Base-by-base conservation (phyloP, 2,797 vertebrate species). In the Ctenochaetus hawaiiensis region DNA sequence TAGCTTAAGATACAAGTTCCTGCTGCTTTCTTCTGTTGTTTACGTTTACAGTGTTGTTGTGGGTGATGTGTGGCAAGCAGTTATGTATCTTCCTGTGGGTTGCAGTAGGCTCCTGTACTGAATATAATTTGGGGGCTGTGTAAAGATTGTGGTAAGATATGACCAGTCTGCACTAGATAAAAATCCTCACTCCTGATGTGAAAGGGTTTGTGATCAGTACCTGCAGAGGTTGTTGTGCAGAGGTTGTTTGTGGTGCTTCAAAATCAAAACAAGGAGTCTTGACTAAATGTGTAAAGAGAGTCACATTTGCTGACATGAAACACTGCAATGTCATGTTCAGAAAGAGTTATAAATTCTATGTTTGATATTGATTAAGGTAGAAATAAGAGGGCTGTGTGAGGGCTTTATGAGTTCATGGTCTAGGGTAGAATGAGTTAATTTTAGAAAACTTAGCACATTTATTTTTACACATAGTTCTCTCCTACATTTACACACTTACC, bases 21-120 rank as follows among this genome's bases (percentile, higher is more conserved):
- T 81, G 49, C 59, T 53, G 49, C 34, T 77, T 76, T 39, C 48
- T 60, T 73, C 13, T 61, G 58, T 66, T 82, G 83, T 83, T 84
- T 88, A 82, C 82, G 67, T 75, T 67, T 45, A 66, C 23, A 14
- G 3, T 84, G 74, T 58, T 75, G 23, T 52, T 71, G 67, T 78
- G 65, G 75, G 77, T 23, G 18, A 49, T 57, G 1, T 54, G 65
- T 16, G 69, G 78, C 45, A 18, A 44, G 77, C 60, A 52, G 78
- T 58, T 60, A 1, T 84, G 66, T 34, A 34, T 34, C 30, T 77
- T 80, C 69, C 74, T 85, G 71, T 82, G 81, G 77, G 62, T 68
- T 81, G 70, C 83, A 66, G 78, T 16, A 64, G 68, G 67, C 54
- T 62, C 69, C 52, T 2, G 61, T 66, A 41, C 52, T 12, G 26